Evolutionary conservation across 2,797 vertebrate genomes (phyloP), one percentile per base, ranked within the genome.

Genomic region (Pipistrellus kuhlii): DNA sequence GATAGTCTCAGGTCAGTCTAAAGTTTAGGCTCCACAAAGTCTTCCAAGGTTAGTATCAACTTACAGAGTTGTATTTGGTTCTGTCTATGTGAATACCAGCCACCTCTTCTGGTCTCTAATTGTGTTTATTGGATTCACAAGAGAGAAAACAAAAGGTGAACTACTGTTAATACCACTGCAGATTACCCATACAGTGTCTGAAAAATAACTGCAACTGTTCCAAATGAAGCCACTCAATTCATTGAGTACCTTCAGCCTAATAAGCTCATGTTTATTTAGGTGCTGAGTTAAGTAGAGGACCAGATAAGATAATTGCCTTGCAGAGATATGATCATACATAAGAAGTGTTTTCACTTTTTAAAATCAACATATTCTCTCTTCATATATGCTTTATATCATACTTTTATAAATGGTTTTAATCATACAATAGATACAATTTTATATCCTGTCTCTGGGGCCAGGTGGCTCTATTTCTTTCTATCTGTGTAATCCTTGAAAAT

Each of bases 321-420:
- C 48, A 91, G 53, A 86, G 73, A 77, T 72, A 88, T 3, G 7
- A 11, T 84, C 91, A 20, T 32, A 92, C 32, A 32, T 13, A 84
- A 41, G 13, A 88, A 94, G n/a, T 69, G 27, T 89, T 95, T 90
- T 92, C 35, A 83, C 46, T 91, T 83, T 96, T 81, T 57, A 64
- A 92, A 84, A 89, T 81, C 72, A 92, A 92, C 53, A 3, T 23
- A 64, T 77, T 35, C 35, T 72, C 41, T 92, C 71, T 64, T 48
- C 32, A 66, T 27, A n/a, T 48, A 87, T 46, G 75, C 75, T 93
- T 84, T 38, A 55, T 55, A 55, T 55, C 21, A 55, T 23, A 23
- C 53, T 55, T 55, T 55, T 23, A 32, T 66, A 88, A 73, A 51
- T 57, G 46, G 77, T 76, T 90, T 90, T 88, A 89, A 90, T 82